phyloP scores from a whole-genome alignment of 2,113 vertebrate species.

The Nymphicus hollandicus region DNA sequence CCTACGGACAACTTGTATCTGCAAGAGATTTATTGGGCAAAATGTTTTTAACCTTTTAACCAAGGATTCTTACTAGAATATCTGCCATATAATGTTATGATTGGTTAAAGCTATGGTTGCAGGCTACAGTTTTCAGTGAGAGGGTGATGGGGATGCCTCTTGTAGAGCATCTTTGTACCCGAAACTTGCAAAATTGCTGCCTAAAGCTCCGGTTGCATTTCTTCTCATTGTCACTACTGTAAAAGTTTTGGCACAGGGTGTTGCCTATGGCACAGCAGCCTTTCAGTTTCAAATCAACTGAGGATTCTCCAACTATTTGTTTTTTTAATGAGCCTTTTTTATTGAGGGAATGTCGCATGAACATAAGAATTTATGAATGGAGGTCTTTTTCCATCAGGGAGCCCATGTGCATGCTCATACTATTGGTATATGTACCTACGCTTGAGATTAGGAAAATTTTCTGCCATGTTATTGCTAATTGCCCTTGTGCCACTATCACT shows the following conservation, averaged over 20 bases:
- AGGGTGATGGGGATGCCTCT: neutral
- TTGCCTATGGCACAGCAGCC: neutral
- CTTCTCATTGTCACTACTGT: neutral
- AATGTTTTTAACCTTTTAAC: neutral
- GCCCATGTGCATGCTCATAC: accelerated
- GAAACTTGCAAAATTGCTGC: neutral
- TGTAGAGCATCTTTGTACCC: neutral
- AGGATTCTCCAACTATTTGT: neutral
- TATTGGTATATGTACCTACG: accelerated
- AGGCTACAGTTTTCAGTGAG: neutral
- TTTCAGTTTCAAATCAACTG: neutral
- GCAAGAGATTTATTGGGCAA: neutral
- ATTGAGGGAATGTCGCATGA: neutral
- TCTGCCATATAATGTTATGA: neutral
- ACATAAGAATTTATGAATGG: neutral
- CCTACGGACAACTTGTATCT: neutral
- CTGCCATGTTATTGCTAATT: neutral
- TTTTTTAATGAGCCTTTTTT: neutral
- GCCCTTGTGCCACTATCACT: neutral
- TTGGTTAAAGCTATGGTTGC: neutral
- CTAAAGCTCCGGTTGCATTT: neutral
- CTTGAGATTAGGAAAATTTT: neutral
- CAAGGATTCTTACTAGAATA: neutral
- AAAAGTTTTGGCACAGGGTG: neutral
- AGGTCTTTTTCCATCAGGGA: neutral